Percentiles rank a stretch among this genome's conserved stretches.
Evolutionary conservation across 2,888 invertebrate genomes (phyloP).

Genomic region (Xanthostigma xanthostigma): DNA sequence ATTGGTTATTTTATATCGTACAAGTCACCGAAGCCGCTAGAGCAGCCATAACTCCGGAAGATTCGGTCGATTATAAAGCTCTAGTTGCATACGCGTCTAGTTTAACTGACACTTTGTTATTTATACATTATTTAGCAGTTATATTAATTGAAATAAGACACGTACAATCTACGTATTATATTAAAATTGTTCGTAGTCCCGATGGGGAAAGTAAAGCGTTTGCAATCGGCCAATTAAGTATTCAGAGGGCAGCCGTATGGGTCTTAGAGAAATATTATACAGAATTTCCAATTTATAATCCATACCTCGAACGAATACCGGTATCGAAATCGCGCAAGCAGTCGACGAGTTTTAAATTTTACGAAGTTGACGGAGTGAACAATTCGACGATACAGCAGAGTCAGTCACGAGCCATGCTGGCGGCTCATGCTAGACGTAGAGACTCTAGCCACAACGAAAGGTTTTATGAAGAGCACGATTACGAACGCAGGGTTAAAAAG

Average conservation of each 20-base stretch:
- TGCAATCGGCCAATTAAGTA: conserved; percentile 78
- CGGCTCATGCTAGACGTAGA: conserved; percentile 68
- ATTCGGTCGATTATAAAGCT: conserved; percentile 70
- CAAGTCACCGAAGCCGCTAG: conserved; percentile 71
- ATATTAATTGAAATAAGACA: conserved; percentile 88
- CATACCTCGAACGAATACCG: conserved; percentile 82
- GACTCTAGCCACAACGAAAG: conserved; percentile 92
- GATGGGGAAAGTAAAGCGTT: conserved; percentile 86
- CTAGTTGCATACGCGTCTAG: conserved; percentile 87
- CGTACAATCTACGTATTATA: conserved; percentile 75
- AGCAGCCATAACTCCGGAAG: conserved; percentile 64
- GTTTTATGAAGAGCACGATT: conserved; percentile 96
- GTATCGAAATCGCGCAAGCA: conserved; percentile 68
- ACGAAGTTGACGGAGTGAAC: conserved; percentile 82
- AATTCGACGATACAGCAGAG: conserved; percentile 51
- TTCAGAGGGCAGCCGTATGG: conserved; percentile 91
- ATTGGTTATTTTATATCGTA: conserved; percentile 96
- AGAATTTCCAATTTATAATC: conserved; percentile 93
- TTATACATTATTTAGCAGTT: conserved; percentile 88
- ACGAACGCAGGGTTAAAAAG: conserved; percentile 83
- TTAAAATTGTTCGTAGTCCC: conserved; percentile 85
- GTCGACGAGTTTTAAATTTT: conserved; percentile 84
- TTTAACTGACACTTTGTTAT: conserved; percentile 83
- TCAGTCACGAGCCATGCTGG: conserved; percentile 51
- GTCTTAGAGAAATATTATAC: conserved; percentile 89